phyloP scores from a whole-genome alignment of 2,888 invertebrate genomes.

The Eupsilia transversa region DNA sequence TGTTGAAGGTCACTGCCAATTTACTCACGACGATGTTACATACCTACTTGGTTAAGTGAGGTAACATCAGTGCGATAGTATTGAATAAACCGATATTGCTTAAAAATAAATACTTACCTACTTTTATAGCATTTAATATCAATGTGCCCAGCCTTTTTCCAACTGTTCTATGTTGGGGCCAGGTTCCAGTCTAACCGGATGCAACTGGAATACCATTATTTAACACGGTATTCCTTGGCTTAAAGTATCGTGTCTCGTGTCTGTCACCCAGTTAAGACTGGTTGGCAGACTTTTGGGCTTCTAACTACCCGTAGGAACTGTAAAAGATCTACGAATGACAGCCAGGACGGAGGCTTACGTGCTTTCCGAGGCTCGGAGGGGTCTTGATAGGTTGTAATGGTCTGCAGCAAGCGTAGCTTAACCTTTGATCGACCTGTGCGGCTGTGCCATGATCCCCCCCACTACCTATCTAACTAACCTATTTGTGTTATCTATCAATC shows the following conservation, averaged over 20 bases:
- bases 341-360: neutral
- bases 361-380: neutral
- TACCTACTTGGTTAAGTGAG: slow-evolving; percentile 16
- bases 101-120: slow-evolving; percentile 8
- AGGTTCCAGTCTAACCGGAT: neutral
- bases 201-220: neutral
- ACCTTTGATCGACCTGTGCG: neutral
- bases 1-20: slow-evolving; percentile 48
- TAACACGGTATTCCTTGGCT: neutral
- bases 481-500: slow-evolving; percentile 36
- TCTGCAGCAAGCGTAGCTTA: neutral
- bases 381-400: neutral
- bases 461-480: neutral
- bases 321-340: neutral
- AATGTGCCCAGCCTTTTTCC: neutral
- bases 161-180: neutral
- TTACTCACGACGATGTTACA: slow-evolving; percentile 5
- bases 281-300: neutral
- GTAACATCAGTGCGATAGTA: slow-evolving; percentile 30
- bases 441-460: too few species aligned
- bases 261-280: neutral
- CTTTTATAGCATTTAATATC: neutral
- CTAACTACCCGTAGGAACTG: neutral
- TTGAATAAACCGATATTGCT: slow-evolving; percentile 10
- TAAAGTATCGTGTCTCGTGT: neutral